phyloP scores from a whole-genome alignment of 2,113 vertebrate genomes.

The Tylochromis polylepis region DNA sequence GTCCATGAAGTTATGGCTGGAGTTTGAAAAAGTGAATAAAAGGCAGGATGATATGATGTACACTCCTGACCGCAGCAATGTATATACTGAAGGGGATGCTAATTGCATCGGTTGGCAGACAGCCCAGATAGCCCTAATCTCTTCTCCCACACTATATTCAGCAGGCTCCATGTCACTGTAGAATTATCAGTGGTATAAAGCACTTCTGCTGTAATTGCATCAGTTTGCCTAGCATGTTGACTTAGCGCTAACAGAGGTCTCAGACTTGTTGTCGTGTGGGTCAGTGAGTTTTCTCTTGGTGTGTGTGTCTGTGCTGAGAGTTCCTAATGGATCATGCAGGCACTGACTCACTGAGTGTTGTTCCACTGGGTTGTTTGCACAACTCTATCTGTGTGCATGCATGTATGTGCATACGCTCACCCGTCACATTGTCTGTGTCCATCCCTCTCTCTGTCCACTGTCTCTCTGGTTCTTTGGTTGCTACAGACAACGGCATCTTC shows the following conservation, averaged over 20 bases:
- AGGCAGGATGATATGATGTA: not conserved
- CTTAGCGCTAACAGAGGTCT: conserved; percentile 6
- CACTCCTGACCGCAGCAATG: not conserved
- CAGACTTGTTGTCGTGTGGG: conserved; percentile 14
- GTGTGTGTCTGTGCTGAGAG: conserved; percentile 26
- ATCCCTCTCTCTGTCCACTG: not conserved
- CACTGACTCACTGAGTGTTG: conserved; percentile 62
- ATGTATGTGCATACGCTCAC: not conserved
- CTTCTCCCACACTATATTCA: not conserved
- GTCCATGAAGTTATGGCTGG: not conserved
- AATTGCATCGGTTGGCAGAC: not conserved
- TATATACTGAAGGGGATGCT: not conserved
- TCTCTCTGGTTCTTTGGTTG: conserved; percentile 47
- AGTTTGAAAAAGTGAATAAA: not conserved
- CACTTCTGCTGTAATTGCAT: not conserved
- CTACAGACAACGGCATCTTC: conserved; percentile 64
- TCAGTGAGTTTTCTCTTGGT: conserved; percentile 1
- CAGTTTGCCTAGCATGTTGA: conserved; percentile 16
- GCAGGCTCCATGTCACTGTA: not conserved
- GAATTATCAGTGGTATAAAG: not conserved
- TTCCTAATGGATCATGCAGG: conserved; percentile 68
- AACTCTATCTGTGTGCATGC: conserved; percentile 14
- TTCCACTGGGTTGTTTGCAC: conserved; percentile 71
- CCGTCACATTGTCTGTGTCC: conserved; percentile 23
- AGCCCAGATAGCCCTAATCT: not conserved